Base-by-base conservation (phyloP, 1,140 invertebrate genomes). In the Telenomus remus region DNA sequence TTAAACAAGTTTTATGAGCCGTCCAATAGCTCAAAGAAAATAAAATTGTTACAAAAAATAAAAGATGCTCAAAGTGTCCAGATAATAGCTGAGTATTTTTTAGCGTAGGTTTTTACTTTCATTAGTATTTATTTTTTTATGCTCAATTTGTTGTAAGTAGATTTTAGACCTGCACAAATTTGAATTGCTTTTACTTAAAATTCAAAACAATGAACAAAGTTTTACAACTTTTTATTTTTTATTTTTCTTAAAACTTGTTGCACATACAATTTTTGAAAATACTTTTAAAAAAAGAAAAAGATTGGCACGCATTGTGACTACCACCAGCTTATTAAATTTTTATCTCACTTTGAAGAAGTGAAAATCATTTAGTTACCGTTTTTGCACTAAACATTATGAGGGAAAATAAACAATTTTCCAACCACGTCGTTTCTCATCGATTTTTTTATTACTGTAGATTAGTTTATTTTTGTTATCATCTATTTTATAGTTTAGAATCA, bases 31-130 rank as follows among this genome's bases (percentile, higher is more conserved):
- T 66, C 16, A 76, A 14, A 56, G n/a, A 76, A 14, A 27, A 42
- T 61, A 56, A 34, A 65, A 61, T 64, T 76, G 64, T 59, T 73
- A 61, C 66, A 42, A 72, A 65, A 39, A 59, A 1, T 33, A 39
- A 64, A 57, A 63, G 51, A 71, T 54, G 59, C 57, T 69, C 70
- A 75, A 76, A 76, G 59, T 87, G 85, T 87, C 84, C 85, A 87
- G 83, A 42, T 64, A 79, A 81, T 83, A 85, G 84, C 83, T 85
- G 84, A 83, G 75, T 81, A 79, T 3, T 82, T 79, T 79, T 76
- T 55, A 15, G 33, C 51, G 12, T 9, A 46, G 8, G 42, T 42
- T 16, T 15, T 39, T 54, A 16, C 51, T 42, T 39, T 8, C 9
- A 63, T 48, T 63, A 53, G 7, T 44, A 55, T 13, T 55, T 61